Evolutionary conservation across 2,113 vertebrate species (phyloP).

Genomic region (Labeo catla): DNA sequence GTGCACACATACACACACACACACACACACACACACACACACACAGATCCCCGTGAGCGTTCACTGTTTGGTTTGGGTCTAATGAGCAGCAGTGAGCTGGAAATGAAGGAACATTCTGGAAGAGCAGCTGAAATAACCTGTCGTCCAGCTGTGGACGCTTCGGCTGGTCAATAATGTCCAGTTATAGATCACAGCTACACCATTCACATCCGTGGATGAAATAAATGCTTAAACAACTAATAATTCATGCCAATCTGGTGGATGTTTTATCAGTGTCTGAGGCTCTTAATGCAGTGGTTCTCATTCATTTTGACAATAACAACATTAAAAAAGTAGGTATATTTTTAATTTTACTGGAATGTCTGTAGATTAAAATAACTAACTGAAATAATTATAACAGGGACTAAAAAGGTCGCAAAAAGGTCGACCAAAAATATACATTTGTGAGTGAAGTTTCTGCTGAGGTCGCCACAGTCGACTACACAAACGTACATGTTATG

Average conservation of each 20-base stretch:
- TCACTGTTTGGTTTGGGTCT: constrained; percentile 18
- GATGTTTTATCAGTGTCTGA: not conserved
- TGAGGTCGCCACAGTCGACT: no score
- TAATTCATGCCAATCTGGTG: not conserved
- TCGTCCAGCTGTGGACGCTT: not conserved
- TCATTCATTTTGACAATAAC: not conserved
- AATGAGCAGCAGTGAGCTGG: constrained; percentile 23
- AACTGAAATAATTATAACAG: not conserved
- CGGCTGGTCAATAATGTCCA: not conserved
- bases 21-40: not conserved
- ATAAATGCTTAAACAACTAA: not conserved
- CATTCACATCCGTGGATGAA: not conserved
- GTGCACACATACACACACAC: not conserved
- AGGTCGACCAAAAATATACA: no score
- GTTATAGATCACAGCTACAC: not conserved
- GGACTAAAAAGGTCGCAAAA: no score
- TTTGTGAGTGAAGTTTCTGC: no score
- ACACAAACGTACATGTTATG: no score
- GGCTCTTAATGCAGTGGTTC: not conserved
- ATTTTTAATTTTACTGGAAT: not conserved
- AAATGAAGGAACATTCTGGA: not conserved
- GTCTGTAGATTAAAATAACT: not conserved
- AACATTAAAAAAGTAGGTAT: not conserved
- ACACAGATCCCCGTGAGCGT: not conserved
- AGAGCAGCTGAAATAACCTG: not conserved